Base-by-base conservation (phyloP, 2,797 vertebrate genomes). In the Champsocephalus esox region DNA sequence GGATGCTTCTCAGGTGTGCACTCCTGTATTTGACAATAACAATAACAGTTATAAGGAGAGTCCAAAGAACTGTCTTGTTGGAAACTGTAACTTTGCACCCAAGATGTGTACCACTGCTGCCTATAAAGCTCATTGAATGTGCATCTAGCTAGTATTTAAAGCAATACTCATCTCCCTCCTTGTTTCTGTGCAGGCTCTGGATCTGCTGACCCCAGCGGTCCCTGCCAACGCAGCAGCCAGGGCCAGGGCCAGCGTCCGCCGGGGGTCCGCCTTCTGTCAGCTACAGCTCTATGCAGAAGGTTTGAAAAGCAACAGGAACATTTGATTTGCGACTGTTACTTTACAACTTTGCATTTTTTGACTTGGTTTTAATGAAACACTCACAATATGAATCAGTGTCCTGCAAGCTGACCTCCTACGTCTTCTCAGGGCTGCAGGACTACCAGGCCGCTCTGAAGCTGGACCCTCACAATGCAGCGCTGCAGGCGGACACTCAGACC, bases 281-380 rank as follows among this genome's bases (percentile, higher is more conserved):
- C 92, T 99, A 54, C 93, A 99, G 86, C 94, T 99, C 28, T 99
- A 96, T 48, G 67, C 94, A 12, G 96, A 99, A 95, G 98, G 98
- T 99, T 3, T 66, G 71, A 63, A 46, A 66, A 46, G 12, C 32
- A 12, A 16, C 45, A 14, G 2, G 3, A 16, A 9, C 13, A 1
- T 16, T 45, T 12, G n/a, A 28, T 50, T 59, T 28, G 4, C 2
- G 16, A 44, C 13, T 41, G 0, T 34, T 7, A 16, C 14, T 41
- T 19, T 43, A 46, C 38, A 51, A 5, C 2, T 10, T 9, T 9
- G 16, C 5, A 19, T 49, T 48, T 13, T 5, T 52, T 10, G 3
- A 34, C 19, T 44, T 11, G 24, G 17, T 50, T 60, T 58, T 34
- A 46, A 52, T 16, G 3, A 28, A 38, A 16, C 38, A 24, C 5